phyloP scores from a whole-genome alignment of 1,140 invertebrate species.

The Hyphantria cunea region DNA sequence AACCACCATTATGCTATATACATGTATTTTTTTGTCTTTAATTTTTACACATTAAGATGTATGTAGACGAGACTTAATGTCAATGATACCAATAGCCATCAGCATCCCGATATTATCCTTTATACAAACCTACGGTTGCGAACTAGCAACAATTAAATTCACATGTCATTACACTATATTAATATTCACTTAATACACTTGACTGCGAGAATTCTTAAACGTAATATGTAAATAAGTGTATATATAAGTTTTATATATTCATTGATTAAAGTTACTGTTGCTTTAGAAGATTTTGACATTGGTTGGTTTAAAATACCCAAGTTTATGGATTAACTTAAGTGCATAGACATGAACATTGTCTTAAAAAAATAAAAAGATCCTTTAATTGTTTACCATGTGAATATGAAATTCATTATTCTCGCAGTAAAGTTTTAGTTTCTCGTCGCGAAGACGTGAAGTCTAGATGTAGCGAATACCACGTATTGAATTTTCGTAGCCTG shows the following conservation, averaged over 20 bases:
- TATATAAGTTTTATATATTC: too few relatives aligned
- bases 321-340: too few relatives aligned
- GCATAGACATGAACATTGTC: too few relatives aligned
- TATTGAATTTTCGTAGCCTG: too few relatives aligned
- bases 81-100: slow-evolving; percentile 19
- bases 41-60: slow-evolving; percentile 40
- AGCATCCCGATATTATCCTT: slow-evolving; percentile 24
- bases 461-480: too few relatives aligned
- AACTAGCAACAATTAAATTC: slow-evolving; percentile 24
- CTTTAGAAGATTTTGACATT: too few relatives aligned
- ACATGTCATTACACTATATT: slow-evolving; percentile 10
- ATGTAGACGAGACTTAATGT: slow-evolving; percentile 35
- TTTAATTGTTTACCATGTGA: too few relatives aligned
- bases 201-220: slow-evolving; percentile 3
- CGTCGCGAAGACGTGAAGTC: too few relatives aligned
- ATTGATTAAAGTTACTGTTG: too few relatives aligned
- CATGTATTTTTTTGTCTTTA: slow-evolving; percentile 63
- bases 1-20: slow-evolving; percentile 47
- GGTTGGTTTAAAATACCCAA: too few relatives aligned
- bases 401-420: slow-evolving; percentile 9
- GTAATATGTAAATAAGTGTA: too few relatives aligned
- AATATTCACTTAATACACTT: slow-evolving; percentile 22
- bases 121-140: slow-evolving; percentile 26
- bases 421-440: neutral
- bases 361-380: too few relatives aligned